Evolutionary conservation across 1,140 invertebrate species (phyloP), one percentile per base, ranked within the genome.

Genomic region (Argopecten irradians): DNA sequence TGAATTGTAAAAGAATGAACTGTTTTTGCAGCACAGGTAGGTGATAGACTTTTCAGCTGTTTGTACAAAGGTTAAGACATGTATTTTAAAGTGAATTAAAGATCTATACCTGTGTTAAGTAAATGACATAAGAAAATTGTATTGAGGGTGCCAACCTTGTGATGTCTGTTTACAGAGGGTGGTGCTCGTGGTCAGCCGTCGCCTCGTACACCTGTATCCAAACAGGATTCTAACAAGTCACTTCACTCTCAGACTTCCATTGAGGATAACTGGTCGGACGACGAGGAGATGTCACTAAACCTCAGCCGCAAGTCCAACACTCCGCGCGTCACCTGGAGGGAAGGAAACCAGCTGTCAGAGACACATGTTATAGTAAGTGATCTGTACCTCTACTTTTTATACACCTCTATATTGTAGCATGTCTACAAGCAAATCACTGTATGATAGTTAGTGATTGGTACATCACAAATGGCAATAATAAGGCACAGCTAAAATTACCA

Each of bases 131-230:
- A 19, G 8, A 55, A 55, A 19, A 22, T 22, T 55, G n/a, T 55
- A 2, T 55, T 13, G 43, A 2, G 43, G 43, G 11, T 46, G 13
- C 5, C 5, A n/a, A n/a, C n/a, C 2, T 28, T 71, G 55, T 71
- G n/a, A 71, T 71, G 55, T 55, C 16, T 55, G 43, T 71, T 71
- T 71, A 71, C n/a, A 71, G 55, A 71, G 55, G 55, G 55, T 71
- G 55, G 55, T 71, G 55, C 55, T n/a, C 55, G 22, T 28, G 55
- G 55, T n/a, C 22, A 7, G 22, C 55, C 55, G 28, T 71, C 55
- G 11, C 55, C 55, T 71, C 55, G 55, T 3, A 71, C 55, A 16
- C 55, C 55, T 28, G 55, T 71, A n/a, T 71, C 55, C 55, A 71
- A 71, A 71, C 55, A 71, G 55, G 55, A 71, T 11, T 71, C 55